Percentiles rank a stretch among this genome's conserved stretches.
phyloP scores from a whole-genome alignment of 2,888 invertebrate genomes.

The Trissolcus japonicus region DNA sequence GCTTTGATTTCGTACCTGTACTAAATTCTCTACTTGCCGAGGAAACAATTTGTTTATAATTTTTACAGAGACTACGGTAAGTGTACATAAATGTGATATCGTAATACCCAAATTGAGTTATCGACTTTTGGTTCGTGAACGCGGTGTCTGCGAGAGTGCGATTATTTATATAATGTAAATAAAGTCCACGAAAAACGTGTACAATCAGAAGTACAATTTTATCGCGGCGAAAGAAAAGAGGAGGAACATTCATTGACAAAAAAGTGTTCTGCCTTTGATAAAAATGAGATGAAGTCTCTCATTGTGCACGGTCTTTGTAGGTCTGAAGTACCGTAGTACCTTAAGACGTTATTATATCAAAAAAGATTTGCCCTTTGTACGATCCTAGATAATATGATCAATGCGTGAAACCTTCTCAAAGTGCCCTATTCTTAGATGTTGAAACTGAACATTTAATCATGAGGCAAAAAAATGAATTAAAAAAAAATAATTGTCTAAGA shows the following conservation, averaged over 20 bases:
- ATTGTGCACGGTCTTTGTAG: constrained; percentile 29
- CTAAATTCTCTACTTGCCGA: neutral
- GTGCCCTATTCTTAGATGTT: constrained; percentile 73
- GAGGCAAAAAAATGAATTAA: constrained; percentile 40
- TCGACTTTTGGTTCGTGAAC: too few relatives aligned
- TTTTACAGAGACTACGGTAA: neutral
- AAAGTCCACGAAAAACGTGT: neutral
- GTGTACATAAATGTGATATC: constrained; percentile 1
- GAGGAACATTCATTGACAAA: too few relatives aligned
- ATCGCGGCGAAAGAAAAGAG: too few relatives aligned
- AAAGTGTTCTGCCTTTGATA: too few relatives aligned
- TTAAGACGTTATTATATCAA: constrained; percentile 46
- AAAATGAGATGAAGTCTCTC: constrained; percentile 5
- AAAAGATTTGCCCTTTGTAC: constrained; percentile 44
- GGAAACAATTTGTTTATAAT: constrained; percentile 1
- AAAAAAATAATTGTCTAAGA: constrained; percentile 19
- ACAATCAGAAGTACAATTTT: too few relatives aligned
- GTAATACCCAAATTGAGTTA: neutral
- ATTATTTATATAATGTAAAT: constrained; percentile 1
- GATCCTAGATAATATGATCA: constrained; percentile 44
- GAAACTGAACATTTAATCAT: constrained; percentile 59
- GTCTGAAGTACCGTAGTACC: constrained; percentile 36
- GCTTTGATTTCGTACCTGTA: too few relatives aligned
- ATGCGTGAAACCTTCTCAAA: constrained; percentile 65
- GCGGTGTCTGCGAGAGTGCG: constrained; percentile 6